Percentiles rank a stretch among this genome's conserved stretches.
These are phyloP conservation scores for Brenthis hecate DNA, from an alignment of 2,888 invertebrate genomes.

Conservation along the genomic window DNA sequence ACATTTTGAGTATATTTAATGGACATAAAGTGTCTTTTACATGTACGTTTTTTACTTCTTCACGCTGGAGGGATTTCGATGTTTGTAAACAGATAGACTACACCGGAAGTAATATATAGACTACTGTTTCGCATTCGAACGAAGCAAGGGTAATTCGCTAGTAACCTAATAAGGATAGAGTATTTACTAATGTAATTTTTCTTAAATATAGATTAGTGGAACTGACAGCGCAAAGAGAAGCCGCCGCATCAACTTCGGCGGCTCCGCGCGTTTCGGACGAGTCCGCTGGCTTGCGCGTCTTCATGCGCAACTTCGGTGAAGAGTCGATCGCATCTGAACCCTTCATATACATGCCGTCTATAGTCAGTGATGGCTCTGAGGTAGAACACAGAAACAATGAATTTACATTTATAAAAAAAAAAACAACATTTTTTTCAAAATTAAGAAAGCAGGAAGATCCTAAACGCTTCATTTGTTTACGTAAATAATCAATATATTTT, in stretches of 20 bases:
- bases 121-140: too few relatives aligned
- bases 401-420: too few relatives aligned
- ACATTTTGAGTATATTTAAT: too few relatives aligned
- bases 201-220: constrained; percentile 11
- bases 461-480: background rate
- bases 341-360: constrained; percentile 79
- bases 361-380: constrained; percentile 74
- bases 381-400: constrained; percentile 46
- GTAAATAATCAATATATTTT: background rate
- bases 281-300: constrained; percentile 76
- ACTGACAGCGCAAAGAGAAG: constrained; percentile 18
- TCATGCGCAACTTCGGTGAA: constrained; percentile 84
- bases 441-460: too few relatives aligned
- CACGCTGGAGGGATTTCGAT: too few relatives aligned
- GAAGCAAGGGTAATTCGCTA: too few relatives aligned
- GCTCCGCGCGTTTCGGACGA: constrained; percentile 54
- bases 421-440: too few relatives aligned
- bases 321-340: constrained; percentile 80
- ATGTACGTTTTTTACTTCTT: too few relatives aligned
- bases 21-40: too few relatives aligned
- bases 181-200: background rate
- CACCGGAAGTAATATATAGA: too few relatives aligned
- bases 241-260: constrained; percentile 57
- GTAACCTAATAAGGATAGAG: too few relatives aligned
- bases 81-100: too few relatives aligned